Base-by-base conservation (phyloP, 1,140 invertebrate genomes). In the Orchesella cincta region DNA sequence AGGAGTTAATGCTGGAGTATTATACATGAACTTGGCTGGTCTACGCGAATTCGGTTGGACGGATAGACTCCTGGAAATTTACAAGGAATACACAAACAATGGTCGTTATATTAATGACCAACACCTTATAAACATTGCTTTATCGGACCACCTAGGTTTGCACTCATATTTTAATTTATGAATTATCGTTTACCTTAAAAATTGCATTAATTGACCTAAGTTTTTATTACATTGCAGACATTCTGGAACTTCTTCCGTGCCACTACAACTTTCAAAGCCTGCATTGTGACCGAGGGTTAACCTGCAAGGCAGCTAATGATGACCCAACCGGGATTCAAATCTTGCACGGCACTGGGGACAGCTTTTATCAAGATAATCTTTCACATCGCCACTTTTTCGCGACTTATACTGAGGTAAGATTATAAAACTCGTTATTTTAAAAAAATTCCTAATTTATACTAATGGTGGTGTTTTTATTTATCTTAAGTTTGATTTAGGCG, bases 191-290 rank as follows among this genome's bases (percentile, higher is more conserved):
- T n/a, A n/a, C n/a, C n/a, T n/a, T n/a, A n/a, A n/a, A n/a, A n/a
- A n/a, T n/a, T n/a, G n/a, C n/a, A n/a, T n/a, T n/a, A n/a, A n/a
- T n/a, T n/a, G n/a, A n/a, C n/a, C n/a, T n/a, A n/a, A n/a, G n/a
- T n/a, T n/a, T n/a, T n/a, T n/a, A n/a, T n/a, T n/a, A n/a, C n/a
- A 46, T 46, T 46, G 8, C 39, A 46, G 39, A 67, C 1, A 67
- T 5, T 14, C 29, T 67, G 28, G 33, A 8, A n/a, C 3, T 67
- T 5, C 33, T 67, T 33, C 26, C 62, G 12, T 67, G 62, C 31
- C 28, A 67, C 26, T 67, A 67, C 31, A 67, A 67, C n/a, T 67
- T 67, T 31, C 62, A 67, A 33, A 26, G 33, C n/a, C 33, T 67
- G 62, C 62, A 67, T n/a, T 67, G 62, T 67, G 62, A 67, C 5